Evolutionary conservation across 2,113 vertebrate species (phyloP).

Genomic region (Scomber colias): DNA sequence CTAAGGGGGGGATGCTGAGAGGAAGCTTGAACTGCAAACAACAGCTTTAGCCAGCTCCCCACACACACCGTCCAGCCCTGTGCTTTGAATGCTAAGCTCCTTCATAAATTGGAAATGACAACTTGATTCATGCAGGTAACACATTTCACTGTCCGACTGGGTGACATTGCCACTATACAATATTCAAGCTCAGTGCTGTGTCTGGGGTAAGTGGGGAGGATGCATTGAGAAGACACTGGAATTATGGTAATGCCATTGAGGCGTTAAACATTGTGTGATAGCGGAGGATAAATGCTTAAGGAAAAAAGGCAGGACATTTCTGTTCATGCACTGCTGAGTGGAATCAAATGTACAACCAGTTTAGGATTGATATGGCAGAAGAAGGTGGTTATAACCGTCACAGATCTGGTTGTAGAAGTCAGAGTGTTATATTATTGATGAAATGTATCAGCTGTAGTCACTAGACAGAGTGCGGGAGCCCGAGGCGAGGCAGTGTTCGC

Average conservation of each 20-base stretch:
- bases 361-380: neutral
- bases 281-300: constrained; percentile 19
- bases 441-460: constrained; percentile 46
- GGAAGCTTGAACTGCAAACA: constrained; percentile 5
- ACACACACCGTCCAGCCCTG: constrained; percentile 16
- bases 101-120: constrained; percentile 76
- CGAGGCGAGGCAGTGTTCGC: neutral
- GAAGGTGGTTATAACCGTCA: constrained; percentile 24
- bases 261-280: constrained; percentile 25
- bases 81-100: constrained; percentile 57
- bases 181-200: constrained; percentile 45
- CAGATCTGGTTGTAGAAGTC: constrained; percentile 33
- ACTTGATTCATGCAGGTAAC: constrained; percentile 76
- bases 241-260: constrained; percentile 41
- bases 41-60: constrained; percentile 8
- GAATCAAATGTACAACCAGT: constrained; percentile 8
- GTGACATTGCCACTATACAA: constrained; percentile 62
- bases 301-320: neutral
- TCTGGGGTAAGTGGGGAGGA: constrained; percentile 17
- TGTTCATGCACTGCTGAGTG: neutral
- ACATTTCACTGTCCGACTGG: constrained; percentile 56
- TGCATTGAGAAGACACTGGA: neutral
- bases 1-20: neutral
- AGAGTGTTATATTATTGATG: constrained; percentile 35
- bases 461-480: constrained; percentile 5